A percentile compares a stretch with the other conserved stretches of the same genome.
Evolutionary conservation across 2,888 invertebrate species (phyloP).

Genomic region (Drosophila villosipedis): DNA sequence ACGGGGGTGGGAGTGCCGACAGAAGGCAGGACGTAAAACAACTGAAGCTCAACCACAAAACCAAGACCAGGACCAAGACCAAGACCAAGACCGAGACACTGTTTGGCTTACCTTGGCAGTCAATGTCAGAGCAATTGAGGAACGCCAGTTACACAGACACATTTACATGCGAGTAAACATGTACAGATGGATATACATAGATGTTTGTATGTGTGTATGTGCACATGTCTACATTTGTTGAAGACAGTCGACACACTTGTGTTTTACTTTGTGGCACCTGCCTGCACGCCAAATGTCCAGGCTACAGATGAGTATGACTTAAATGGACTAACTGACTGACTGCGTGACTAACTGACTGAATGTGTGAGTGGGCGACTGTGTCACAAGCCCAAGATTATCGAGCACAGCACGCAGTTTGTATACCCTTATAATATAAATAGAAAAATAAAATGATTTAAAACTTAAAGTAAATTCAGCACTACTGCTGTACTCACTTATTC

Average conservation of each 20-base stretch:
- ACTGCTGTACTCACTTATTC: background rate
- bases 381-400: background rate
- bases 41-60: conserved; percentile 30
- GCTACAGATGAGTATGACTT: conserved; percentile 29
- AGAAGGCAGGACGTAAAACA: conserved; percentile 15
- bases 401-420: background rate
- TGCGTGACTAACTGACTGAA: conserved; percentile 3
- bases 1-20: background rate
- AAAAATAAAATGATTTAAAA: background rate
- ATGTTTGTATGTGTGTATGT: background rate
- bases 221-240: conserved; percentile 21
- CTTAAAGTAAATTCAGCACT: background rate
- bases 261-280: conserved; percentile 44
- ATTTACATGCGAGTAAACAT: conserved; percentile 11
- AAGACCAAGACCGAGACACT: conserved; percentile 49
- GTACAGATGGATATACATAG: background rate
- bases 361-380: background rate
- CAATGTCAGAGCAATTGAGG: conserved; percentile 76
- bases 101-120: conserved; percentile 68
- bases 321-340: conserved; percentile 27
- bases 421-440: background rate
- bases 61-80: conserved; percentile 18
- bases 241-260: conserved; percentile 35
- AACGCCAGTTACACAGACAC: conserved; percentile 34
- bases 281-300: conserved; percentile 17